Evolutionary conservation across 2,888 invertebrate species (phyloP).

Genomic region (Synanthedon andrenaeformis): DNA sequence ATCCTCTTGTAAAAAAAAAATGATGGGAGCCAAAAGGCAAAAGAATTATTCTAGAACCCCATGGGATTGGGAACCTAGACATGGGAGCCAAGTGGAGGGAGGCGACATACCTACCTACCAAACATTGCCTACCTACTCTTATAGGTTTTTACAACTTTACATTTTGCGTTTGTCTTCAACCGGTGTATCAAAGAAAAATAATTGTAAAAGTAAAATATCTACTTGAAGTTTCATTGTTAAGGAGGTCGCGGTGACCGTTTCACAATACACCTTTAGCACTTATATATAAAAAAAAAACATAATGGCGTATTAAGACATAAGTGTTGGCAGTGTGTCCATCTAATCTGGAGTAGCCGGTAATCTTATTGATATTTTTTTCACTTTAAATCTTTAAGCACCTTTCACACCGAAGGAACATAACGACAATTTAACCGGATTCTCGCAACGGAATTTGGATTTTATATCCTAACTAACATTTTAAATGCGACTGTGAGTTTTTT

Average conservation of each 20-base stretch:
- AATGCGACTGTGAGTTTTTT: no score
- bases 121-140: no score
- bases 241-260: neutral
- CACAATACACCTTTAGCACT: neutral
- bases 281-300: neutral
- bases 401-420: neutral
- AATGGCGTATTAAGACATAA: conserved; percentile 6
- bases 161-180: neutral
- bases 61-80: no score
- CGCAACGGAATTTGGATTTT: no score
- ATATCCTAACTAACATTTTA: no score
- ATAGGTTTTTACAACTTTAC: no score
- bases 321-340: conserved; percentile 9
- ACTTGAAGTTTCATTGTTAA: neutral
- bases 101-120: no score
- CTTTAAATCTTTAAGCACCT: neutral
- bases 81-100: no score
- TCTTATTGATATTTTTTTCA: conserved; percentile 12
- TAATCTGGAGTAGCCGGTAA: conserved; percentile 7
- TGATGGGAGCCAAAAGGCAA: no score
- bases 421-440: no score
- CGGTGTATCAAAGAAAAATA: neutral
- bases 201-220: neutral
- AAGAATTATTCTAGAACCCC: no score
- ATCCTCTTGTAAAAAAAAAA: no score